Conservation (phyloP, 2,797 vertebrate species). For the Gila robusta region DNA sequence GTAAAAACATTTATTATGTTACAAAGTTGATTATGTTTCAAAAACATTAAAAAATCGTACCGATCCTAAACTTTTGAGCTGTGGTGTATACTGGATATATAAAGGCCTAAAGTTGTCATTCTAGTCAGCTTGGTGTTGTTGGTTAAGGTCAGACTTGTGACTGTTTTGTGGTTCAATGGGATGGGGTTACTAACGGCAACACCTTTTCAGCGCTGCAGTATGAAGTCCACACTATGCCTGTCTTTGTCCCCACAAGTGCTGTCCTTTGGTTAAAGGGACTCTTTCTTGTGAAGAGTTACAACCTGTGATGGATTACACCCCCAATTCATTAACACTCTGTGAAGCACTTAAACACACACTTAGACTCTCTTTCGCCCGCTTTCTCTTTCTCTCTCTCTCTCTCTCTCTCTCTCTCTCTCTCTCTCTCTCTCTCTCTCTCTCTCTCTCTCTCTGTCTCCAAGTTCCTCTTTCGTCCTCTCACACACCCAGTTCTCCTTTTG, state of each 20-base stretch:
- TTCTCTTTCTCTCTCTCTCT: background rate
- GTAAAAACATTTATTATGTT: too few species aligned
- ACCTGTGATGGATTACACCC: constrained; percentile 84
- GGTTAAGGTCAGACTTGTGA: constrained; percentile 80
- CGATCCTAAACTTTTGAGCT: too few species aligned
- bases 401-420: background rate
- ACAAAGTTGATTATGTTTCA: too few species aligned
- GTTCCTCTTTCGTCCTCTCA: constrained; percentile 1
- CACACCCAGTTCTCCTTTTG: constrained; percentile 34
- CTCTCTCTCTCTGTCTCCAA: constrained; percentile 16
- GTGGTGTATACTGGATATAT: too few species aligned
- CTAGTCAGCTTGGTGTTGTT: constrained; percentile 1
- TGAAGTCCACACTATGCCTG: constrained; percentile 83
- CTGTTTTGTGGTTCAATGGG: constrained; percentile 81
- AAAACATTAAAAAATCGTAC: too few species aligned
- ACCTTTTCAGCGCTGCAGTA: constrained; percentile 83
- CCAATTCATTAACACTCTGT: constrained; percentile 57
- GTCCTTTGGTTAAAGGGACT: constrained; percentile 82
- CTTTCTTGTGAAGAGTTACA: constrained; percentile 82
- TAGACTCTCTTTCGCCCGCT: background rate
- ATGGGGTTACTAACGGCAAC: constrained; percentile 85
- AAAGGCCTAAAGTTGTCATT: constrained; percentile 8
- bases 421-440: background rate
- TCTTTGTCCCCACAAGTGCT: constrained; percentile 84
- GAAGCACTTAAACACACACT: constrained; percentile 55